Evolutionary conservation across 2,888 invertebrate species (phyloP).

Genomic region (Zelleria hepariella): DNA sequence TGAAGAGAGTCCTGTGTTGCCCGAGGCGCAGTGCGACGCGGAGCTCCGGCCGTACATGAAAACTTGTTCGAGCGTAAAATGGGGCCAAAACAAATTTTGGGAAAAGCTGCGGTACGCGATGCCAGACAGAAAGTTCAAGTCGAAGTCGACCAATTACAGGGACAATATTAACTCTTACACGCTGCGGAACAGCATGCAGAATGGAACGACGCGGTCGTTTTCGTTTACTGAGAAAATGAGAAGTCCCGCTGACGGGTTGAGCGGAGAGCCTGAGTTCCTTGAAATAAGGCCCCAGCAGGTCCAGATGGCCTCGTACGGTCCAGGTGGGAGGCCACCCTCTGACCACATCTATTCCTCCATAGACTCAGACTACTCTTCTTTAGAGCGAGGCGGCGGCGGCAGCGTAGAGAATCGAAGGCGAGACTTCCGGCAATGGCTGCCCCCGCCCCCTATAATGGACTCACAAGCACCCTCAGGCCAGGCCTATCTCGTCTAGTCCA

Average conservation of each 20-base stretch:
- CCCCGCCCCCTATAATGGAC: conserved; percentile 56
- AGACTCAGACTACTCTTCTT: conserved; percentile 89
- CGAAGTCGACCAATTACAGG: conserved; percentile 75
- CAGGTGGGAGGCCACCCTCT: conserved; percentile 80
- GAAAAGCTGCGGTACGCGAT: conserved; percentile 90
- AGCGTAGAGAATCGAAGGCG: conserved; percentile 50
- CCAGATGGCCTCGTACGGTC: conserved; percentile 55
- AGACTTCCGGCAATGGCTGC: conserved; percentile 62
- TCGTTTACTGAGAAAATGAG: conserved; percentile 69
- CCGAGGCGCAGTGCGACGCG: conserved; percentile 86
- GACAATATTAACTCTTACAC: conserved; percentile 89
- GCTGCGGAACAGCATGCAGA: conserved; percentile 74
- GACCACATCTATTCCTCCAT: conserved; percentile 93
- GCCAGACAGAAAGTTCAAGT: conserved; percentile 77
- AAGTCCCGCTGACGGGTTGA: conserved; percentile 49
- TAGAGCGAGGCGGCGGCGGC: conserved; percentile 77
- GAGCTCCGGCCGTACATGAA: conserved; percentile 91
- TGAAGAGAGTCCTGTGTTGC: conserved; percentile 84
- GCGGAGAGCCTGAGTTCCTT: conserved; percentile 76
- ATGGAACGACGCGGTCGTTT: conserved; percentile 74
- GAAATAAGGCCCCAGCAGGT: conserved; percentile 47
- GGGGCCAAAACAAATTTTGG: conserved; percentile 95
- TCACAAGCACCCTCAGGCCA: conserved; percentile 55
- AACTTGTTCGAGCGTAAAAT: conserved; percentile 85
- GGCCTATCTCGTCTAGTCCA: conserved; percentile 67